A percentile compares a stretch with the other conserved stretches of the same genome.
Conservation (phyloP, 1,140 invertebrate genomes). For the Danaus plexippus region DNA sequence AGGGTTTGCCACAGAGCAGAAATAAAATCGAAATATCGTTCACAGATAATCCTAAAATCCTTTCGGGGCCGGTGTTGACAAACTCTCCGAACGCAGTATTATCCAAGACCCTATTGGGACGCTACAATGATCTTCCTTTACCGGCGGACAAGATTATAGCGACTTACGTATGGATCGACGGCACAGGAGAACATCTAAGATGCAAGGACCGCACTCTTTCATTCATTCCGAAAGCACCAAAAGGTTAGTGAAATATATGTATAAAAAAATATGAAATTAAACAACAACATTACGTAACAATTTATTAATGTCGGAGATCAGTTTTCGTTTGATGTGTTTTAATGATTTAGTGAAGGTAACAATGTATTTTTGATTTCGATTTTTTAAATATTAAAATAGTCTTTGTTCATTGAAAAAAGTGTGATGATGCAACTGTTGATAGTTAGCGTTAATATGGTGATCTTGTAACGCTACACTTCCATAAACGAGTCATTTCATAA, state of each 20-base stretch:
- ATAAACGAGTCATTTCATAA: slow-evolving; percentile 32
- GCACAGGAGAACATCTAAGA: slow-evolving; percentile 89
- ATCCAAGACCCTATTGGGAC: slow-evolving; percentile 81
- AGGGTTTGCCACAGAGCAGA: no score
- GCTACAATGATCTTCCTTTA: slow-evolving; percentile 83
- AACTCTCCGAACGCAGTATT: slow-evolving; percentile 68
- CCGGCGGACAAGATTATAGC: slow-evolving; percentile 85
- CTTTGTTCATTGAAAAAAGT: no score
- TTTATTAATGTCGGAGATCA: neutral
- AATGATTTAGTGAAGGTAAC: no score
- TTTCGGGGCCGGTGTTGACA: slow-evolving; percentile 57
- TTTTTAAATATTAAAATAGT: no score
- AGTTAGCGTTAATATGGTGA: slow-evolving; percentile 7
- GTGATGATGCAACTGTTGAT: no score
- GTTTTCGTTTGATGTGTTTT: no score
- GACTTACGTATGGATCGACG: slow-evolving; percentile 97
- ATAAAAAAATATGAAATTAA: slow-evolving; percentile 2
- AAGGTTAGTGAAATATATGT: slow-evolving; percentile 69
- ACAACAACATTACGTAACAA: neutral
- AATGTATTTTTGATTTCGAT: no score
- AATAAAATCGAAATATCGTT: slow-evolving; percentile 2
- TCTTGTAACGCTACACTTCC: slow-evolving; percentile 27
- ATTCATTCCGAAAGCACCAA: slow-evolving; percentile 80
- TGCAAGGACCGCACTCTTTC: slow-evolving; percentile 91
- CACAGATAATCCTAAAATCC: slow-evolving; percentile 63